These are phyloP conservation scores for Calephelis perditalis DNA, from an alignment of 2,888 invertebrate species.

Conservation along the genomic window DNA sequence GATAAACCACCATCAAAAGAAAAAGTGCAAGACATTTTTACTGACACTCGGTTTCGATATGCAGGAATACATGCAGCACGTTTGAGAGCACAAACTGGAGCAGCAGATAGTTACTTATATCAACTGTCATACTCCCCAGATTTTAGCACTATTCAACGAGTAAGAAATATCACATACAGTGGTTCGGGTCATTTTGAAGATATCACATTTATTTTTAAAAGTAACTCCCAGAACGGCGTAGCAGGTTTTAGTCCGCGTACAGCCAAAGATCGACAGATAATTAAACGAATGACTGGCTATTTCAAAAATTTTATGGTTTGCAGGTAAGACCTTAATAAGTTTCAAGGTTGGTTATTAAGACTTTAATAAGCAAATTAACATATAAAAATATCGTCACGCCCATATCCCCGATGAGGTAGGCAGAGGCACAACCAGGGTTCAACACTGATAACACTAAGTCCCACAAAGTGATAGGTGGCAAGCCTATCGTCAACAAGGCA, in stretches of 20 bases:
- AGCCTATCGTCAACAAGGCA: too few species aligned
- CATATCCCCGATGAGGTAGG: too few species aligned
- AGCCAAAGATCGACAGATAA: constrained; percentile 41
- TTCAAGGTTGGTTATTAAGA: too few species aligned
- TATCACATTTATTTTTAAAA: constrained; percentile 71
- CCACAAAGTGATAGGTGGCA: too few species aligned
- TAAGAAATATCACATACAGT: constrained; percentile 45
- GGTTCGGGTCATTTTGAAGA: constrained; percentile 80
- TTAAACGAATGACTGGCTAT: constrained; percentile 47
- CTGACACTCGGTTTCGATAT: constrained; percentile 49
- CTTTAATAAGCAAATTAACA: too few species aligned
- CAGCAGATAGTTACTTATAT: constrained; percentile 52
- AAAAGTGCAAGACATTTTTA: constrained; percentile 42
- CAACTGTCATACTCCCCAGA: constrained; percentile 53
- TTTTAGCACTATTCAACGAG: constrained; percentile 62
- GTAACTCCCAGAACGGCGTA: constrained; percentile 41
- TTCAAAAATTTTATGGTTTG: constrained; percentile 48
- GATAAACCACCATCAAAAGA: constrained; percentile 38
- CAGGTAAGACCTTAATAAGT: constrained; percentile 40
- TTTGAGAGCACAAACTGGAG: constrained; percentile 34
- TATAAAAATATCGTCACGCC: too few species aligned
- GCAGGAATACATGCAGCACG: constrained; percentile 49
- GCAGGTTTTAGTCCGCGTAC: constrained; percentile 31
- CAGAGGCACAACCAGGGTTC: too few species aligned
- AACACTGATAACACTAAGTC: too few species aligned